A percentile compares a stretch with the other conserved stretches of the same genome.
phyloP scores from a whole-genome alignment of 2,888 invertebrate genomes.

The Fabriciana adippe region DNA sequence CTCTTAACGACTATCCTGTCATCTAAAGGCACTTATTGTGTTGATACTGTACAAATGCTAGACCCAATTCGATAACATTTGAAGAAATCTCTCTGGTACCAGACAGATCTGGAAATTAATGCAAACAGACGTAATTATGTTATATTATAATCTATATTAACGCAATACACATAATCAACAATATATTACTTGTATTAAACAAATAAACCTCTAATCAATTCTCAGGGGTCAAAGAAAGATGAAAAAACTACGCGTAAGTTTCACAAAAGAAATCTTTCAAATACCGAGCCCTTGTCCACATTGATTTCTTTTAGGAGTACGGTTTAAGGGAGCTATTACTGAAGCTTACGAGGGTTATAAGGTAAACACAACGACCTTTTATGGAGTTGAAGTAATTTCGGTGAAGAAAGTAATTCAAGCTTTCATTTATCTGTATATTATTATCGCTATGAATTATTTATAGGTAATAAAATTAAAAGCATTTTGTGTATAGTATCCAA shows the following conservation, averaged over 20 bases:
- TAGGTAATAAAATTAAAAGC: not conserved
- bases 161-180: not conserved
- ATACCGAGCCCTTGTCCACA: constrained; percentile 6
- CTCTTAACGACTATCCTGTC: no score
- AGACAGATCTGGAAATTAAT: no score
- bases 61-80: no score
- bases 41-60: no score
- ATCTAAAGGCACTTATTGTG: no score
- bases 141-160: no score
- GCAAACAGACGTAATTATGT: no score
- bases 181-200: constrained; percentile 1
- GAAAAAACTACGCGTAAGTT: constrained; percentile 10
- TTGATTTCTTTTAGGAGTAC: constrained; percentile 11
- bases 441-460: constrained; percentile 15
- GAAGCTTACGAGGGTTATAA: constrained; percentile 17
- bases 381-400: constrained; percentile 14
- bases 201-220: constrained; percentile 15
- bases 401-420: constrained; percentile 6
- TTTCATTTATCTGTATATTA: constrained; percentile 12
- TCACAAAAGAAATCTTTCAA: constrained; percentile 8
- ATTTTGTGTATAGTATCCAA: no score
- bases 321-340: constrained; percentile 6
- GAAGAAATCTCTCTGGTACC: no score
- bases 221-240: constrained; percentile 1
- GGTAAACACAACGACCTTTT: constrained; percentile 17